These are phyloP conservation scores for Porites evermanni DNA, from an alignment of 92 coral and sea anemone genomes.

Conservation along the genomic window DNA sequence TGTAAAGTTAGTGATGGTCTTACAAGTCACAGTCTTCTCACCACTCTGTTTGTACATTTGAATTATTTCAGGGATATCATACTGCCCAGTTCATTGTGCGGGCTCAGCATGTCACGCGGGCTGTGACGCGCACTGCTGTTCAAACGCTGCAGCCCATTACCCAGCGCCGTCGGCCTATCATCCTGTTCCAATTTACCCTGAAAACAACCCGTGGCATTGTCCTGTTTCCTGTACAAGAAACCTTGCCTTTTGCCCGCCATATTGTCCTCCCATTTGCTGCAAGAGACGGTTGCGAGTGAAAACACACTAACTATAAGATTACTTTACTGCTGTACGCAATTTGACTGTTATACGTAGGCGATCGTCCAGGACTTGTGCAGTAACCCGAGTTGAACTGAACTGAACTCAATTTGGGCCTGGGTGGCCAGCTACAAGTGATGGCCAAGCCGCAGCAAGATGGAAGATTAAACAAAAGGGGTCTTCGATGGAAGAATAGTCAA, in stretches of 20 bases:
- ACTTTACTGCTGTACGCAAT: no score
- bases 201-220: constrained; percentile 3
- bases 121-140: constrained; percentile 24
- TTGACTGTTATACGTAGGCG: no score
- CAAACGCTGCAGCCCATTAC: background rate
- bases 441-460: no score
- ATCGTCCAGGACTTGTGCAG: no score
- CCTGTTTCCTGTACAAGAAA: constrained; percentile 22
- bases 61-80: constrained; percentile 9
- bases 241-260: constrained; percentile 49
- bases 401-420: no score
- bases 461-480: no score
- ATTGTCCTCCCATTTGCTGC: constrained; percentile 53
- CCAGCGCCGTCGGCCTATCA: constrained; percentile 6
- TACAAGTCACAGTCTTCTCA: no score
- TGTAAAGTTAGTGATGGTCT: background rate
- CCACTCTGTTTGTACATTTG: no score
- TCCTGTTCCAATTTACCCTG: constrained; percentile 14
- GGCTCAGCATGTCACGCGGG: constrained; percentile 6
- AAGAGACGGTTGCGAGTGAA: constrained; percentile 16
- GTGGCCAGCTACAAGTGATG: no score
- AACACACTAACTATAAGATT: constrained; percentile 2
- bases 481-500: no score
- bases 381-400: no score
- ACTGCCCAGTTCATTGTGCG: constrained; percentile 32